Evolutionary conservation across 2,797 vertebrate species (phyloP).

Genomic region (Harpagifer antarcticus): DNA sequence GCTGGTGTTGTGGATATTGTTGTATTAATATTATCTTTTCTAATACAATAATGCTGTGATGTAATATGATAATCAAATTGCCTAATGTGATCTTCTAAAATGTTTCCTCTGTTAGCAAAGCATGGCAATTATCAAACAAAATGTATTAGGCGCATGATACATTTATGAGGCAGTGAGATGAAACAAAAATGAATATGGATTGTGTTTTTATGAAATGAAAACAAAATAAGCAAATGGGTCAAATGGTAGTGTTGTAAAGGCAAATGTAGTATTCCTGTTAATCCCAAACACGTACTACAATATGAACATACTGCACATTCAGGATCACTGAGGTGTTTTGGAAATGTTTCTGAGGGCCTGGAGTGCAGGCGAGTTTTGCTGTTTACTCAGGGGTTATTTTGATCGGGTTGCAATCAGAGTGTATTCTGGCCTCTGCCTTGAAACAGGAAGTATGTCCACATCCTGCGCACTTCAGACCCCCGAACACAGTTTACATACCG

Average conservation of each 20-base stretch:
- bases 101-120: conserved; percentile 62
- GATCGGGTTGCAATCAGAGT: conserved; percentile 75
- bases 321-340: conserved; percentile 19
- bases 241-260: conserved; percentile 34
- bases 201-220: conserved; percentile 23
- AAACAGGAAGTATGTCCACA: conserved; percentile 77
- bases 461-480: conserved; percentile 74
- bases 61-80: conserved; percentile 24
- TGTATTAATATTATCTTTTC: conserved; percentile 21
- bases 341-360: conserved; percentile 48
- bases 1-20: conserved; percentile 20
- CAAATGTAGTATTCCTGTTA: conserved; percentile 26
- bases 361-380: conserved; percentile 54
- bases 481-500: conserved; percentile 66
- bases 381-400: conserved; percentile 75
- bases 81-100: conserved; percentile 29
- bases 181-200: conserved; percentile 49
- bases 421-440: conserved; percentile 52
- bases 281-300: conserved; percentile 25
- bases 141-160: conserved; percentile 57
- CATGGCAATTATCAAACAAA: conserved; percentile 56
- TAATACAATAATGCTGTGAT: conserved; percentile 25
- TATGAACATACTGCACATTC: conserved; percentile 16
- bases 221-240: conserved; percentile 17
- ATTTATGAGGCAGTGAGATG: conserved; percentile 52